Evolutionary conservation across 2,888 invertebrate species (phyloP).

Genomic region (Drosophila neutralis): DNA sequence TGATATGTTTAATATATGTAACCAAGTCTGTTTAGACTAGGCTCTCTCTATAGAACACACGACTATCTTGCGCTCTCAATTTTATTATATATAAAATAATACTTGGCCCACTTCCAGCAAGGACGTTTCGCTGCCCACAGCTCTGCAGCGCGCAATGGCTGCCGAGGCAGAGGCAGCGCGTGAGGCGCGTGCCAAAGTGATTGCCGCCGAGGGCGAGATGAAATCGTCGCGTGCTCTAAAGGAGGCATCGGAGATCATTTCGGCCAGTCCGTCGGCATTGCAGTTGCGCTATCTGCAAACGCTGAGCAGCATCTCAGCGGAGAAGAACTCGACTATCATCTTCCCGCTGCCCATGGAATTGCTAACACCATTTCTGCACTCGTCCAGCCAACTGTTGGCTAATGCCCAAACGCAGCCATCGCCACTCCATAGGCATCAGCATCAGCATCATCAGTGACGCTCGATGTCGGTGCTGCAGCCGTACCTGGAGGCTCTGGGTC

Average conservation of each 20-base stretch:
- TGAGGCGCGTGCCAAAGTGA: slow-evolving; percentile 87
- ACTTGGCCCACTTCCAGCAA: slow-evolving; percentile 86
- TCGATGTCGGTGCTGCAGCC: slow-evolving; percentile 77
- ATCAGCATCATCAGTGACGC: slow-evolving; percentile 74
- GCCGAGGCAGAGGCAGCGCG: slow-evolving; percentile 93
- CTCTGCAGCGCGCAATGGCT: slow-evolving; percentile 92
- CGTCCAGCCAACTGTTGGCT: slow-evolving; percentile 33
- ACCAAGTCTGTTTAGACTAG: background rate
- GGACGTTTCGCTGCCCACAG: slow-evolving; percentile 91
- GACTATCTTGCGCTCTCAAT: background rate
- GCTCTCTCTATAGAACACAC: background rate
- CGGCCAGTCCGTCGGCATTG: slow-evolving; percentile 90
- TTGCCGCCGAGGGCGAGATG: slow-evolving; percentile 94
- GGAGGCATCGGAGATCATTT: slow-evolving; percentile 93
- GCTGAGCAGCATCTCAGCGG: slow-evolving; percentile 94
- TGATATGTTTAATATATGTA: background rate
- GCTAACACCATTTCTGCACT: slow-evolving; percentile 84
- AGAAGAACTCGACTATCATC: slow-evolving; percentile 97
- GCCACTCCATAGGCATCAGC: slow-evolving; percentile 58
- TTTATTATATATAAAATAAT: background rate
- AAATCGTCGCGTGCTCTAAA: slow-evolving; percentile 92
- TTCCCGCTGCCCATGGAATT: slow-evolving; percentile 96
- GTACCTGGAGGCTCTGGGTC: slow-evolving; percentile 76
- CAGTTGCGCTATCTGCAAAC: slow-evolving; percentile 94
- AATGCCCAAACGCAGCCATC: slow-evolving; percentile 29